Evolutionary conservation across 2,888 invertebrate species (phyloP).

Genomic region (Melolontha melolontha): DNA sequence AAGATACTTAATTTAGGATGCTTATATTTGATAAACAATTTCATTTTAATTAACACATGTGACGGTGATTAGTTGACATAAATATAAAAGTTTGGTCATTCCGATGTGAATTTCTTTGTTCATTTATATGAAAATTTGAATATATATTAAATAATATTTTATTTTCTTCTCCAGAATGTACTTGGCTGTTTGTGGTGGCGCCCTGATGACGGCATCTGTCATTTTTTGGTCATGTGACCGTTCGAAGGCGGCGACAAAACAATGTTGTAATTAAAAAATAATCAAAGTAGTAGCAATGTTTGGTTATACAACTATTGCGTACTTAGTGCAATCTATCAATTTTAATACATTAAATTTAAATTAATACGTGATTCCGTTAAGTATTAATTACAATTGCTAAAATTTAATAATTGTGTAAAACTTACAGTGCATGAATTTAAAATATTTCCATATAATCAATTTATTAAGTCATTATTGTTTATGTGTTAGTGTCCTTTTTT

Average conservation of each 20-base stretch:
- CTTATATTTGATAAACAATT: too few relatives aligned
- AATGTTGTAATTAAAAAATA: slow-evolving; percentile 38
- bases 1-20: too few relatives aligned
- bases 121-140: too few relatives aligned
- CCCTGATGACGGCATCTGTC: slow-evolving; percentile 38
- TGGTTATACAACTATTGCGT: slow-evolving; percentile 30
- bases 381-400: slow-evolving; percentile 5
- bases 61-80: too few relatives aligned
- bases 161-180: slow-evolving; percentile 1
- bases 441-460: too few relatives aligned
- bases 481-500: too few relatives aligned
- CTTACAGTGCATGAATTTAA: too few relatives aligned
- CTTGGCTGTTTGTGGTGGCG: slow-evolving; percentile 30
- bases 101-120: too few relatives aligned
- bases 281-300: slow-evolving; percentile 27
- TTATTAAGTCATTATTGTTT: too few relatives aligned
- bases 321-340: slow-evolving; percentile 17
- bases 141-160: neutral
- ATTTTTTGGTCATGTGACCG: slow-evolving; percentile 43
- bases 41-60: too few relatives aligned
- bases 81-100: too few relatives aligned
- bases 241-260: slow-evolving; percentile 39
- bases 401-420: neutral
- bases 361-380: slow-evolving; percentile 4
- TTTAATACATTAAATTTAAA: slow-evolving; percentile 24